Base-by-base conservation (phyloP, 2,888 invertebrate species). In the Cosmopolites sordidus region DNA sequence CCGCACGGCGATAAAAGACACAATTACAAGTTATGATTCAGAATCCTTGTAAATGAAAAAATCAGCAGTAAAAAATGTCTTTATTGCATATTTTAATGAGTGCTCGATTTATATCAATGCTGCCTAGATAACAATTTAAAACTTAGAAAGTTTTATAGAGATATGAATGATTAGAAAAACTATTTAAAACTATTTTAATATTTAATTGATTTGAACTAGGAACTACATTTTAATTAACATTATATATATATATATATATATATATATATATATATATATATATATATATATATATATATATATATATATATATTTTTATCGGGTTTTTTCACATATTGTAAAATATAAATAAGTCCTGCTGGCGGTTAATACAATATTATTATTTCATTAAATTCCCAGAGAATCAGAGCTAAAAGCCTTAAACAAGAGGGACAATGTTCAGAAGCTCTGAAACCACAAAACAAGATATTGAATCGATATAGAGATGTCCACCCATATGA, bases 401-500 rank as follows among this genome's bases (percentile, higher is more conserved):
- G 82, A 75, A 86, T 92, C 63, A 82, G 86, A 38, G 79, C 83
- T 59, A 82, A 84, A 70, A 84, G 86, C 70, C 79, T 81, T 54
- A 78, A 78, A 57, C 83, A 80, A 67, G 76, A 78, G 44, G 83
- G 81, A 67, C 81, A 83, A 54, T 81, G 77, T 64, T 73, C 78
- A 52, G 90, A 89, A 72, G 89, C 92, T 5, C 83, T 82, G 67
- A 87, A 86, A 67, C 80, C 84, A 4, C 81, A 86, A 67, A 92
- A 92, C 72, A 86, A 87, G 71, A 80, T 80, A 54, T 76, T 94
- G 61, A 96, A 97, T 76, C 83, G 97, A 65, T 97, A 97, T 74
- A 79, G 93, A 67, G 96, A 97, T 81, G 96, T 97, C 6, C 92
- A 88, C 73, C 96, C 97, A 1, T 97, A 90, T 73, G 96, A 97